These are phyloP conservation scores for Episyrphus balteatus DNA, from an alignment of 1,140 invertebrate species.

Conservation along the genomic window DNA sequence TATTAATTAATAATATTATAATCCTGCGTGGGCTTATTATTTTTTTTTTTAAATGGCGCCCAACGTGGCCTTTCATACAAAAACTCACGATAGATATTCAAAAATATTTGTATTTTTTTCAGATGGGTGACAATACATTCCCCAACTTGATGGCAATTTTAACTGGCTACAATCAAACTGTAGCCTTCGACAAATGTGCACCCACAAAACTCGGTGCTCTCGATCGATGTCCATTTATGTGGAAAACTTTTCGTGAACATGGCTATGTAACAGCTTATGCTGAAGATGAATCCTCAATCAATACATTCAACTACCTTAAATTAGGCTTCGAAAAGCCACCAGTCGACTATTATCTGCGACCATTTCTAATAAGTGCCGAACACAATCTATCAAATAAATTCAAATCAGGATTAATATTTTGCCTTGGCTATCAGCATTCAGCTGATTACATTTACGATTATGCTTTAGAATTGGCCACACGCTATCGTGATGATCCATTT, in stretches of 20 bases:
- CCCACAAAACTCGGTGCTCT: conserved; percentile 39
- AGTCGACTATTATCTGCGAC: conserved; percentile 70
- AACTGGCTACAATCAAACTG: conserved; percentile 47
- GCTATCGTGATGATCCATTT: conserved; percentile 44
- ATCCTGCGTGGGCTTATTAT: too few species aligned
- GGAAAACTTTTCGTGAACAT: conserved; percentile 58
- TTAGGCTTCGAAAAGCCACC: conserved; percentile 65
- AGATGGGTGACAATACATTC: conserved; percentile 67
- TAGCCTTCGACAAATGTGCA: conserved; percentile 40
- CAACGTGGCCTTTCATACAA: too few species aligned
- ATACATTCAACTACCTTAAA: conserved; percentile 72
- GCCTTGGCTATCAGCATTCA: conserved; percentile 45
- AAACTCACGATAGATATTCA: too few species aligned
- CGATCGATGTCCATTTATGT: conserved; percentile 62
- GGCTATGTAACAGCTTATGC: conserved; percentile 68
- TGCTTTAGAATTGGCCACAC: conserved; percentile 44
- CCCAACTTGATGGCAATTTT: conserved; percentile 70
- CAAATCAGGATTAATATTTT: conserved; percentile 39
- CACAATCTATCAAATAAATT: conserved; percentile 38
- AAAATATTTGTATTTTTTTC: too few species aligned
- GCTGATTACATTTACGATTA: conserved; percentile 48
- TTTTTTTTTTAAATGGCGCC: too few species aligned
- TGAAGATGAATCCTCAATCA: conserved; percentile 64
- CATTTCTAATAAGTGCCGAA: conserved; percentile 57
- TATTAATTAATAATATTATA: too few species aligned